Evolutionary conservation across 2,888 invertebrate species (phyloP).

Genomic region (Cephus pygmeus): DNA sequence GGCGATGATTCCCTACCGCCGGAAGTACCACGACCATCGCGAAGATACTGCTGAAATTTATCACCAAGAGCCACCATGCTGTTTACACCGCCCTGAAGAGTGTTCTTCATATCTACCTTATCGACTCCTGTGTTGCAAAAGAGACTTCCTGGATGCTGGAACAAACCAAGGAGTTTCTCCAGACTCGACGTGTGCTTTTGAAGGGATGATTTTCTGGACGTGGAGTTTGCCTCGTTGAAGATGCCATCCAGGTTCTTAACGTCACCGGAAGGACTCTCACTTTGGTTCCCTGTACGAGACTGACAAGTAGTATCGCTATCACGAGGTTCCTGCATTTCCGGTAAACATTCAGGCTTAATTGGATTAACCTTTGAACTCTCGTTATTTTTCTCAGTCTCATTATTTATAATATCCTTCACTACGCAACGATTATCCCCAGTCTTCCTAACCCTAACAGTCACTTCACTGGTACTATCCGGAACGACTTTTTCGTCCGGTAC

Average conservation of each 20-base stretch:
- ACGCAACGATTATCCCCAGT: constrained; percentile 18
- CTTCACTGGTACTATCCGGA: constrained; percentile 3
- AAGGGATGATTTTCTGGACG: constrained; percentile 54
- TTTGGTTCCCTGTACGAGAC: not conserved
- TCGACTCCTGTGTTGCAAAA: constrained; percentile 68
- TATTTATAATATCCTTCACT: constrained; percentile 16
- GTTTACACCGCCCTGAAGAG: constrained; percentile 45
- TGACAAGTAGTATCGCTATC: not conserved
- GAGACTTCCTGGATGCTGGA: constrained; percentile 73
- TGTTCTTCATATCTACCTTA: constrained; percentile 37
- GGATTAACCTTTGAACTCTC: not conserved
- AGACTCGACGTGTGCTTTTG: constrained; percentile 69
- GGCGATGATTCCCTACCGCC: constrained; percentile 15
- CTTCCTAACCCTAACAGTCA: constrained; percentile 18
- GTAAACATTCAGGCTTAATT: not conserved
- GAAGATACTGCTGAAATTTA: constrained; percentile 50
- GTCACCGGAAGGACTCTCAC: not conserved
- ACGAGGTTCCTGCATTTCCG: not conserved
- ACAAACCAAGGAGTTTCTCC: constrained; percentile 74
- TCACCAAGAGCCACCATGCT: constrained; percentile 49
- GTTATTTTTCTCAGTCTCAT: constrained; percentile 1
- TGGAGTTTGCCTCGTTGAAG: constrained; percentile 42
- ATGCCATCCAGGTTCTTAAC: not conserved
- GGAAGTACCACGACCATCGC: constrained; percentile 35
- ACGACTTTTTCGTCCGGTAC: not conserved